phyloP scores from a whole-genome alignment of 2,888 invertebrate species.

The Apoderus coryli region DNA sequence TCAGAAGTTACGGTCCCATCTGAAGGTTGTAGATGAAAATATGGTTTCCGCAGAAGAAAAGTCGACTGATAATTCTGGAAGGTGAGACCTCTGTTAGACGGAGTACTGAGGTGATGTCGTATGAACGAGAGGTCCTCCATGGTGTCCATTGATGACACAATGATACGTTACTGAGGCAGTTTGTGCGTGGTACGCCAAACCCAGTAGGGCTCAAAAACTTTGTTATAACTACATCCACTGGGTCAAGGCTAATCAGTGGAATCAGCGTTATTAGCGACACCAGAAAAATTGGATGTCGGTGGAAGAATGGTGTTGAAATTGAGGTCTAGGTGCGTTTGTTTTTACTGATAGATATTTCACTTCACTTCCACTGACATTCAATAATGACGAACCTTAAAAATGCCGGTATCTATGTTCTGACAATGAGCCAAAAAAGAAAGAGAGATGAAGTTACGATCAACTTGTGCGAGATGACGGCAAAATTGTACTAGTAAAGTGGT shows the following conservation, averaged over 20 bases:
- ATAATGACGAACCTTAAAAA: conserved; percentile 8
- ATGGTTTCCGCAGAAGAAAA: not conserved
- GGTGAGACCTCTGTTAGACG: conserved; percentile 13
- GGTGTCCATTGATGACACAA: conserved; percentile 17
- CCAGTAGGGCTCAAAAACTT: too few species aligned
- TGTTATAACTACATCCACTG: too few species aligned
- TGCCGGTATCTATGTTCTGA: too few species aligned
- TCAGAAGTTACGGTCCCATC: conserved; percentile 5
- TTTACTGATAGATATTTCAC: conserved; percentile 10
- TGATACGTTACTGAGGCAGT: conserved; percentile 5
- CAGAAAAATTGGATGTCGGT: conserved; percentile 12
- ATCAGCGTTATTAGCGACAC: conserved; percentile 7
- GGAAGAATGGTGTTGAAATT: conserved; percentile 10
- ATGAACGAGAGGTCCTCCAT: conserved; percentile 12
- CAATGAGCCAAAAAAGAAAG: conserved; percentile 6
- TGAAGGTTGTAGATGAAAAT: conserved; percentile 8
- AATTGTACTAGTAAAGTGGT: conserved; percentile 5
- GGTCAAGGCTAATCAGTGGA: conserved; percentile 7
- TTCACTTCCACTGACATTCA: conserved; percentile 6
- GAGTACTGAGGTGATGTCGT: conserved; percentile 12
- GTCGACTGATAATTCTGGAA: conserved; percentile 14
- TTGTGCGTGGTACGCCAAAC: conserved; percentile 7
- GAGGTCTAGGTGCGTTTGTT: too few species aligned
- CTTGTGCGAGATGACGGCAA: conserved; percentile 8
- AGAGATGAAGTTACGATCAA: conserved; percentile 6